Percentiles rank a stretch among this genome's conserved stretches.
phyloP scores from a whole-genome alignment of 2,113 vertebrate species.

The Cyprinodon brontotheroides region DNA sequence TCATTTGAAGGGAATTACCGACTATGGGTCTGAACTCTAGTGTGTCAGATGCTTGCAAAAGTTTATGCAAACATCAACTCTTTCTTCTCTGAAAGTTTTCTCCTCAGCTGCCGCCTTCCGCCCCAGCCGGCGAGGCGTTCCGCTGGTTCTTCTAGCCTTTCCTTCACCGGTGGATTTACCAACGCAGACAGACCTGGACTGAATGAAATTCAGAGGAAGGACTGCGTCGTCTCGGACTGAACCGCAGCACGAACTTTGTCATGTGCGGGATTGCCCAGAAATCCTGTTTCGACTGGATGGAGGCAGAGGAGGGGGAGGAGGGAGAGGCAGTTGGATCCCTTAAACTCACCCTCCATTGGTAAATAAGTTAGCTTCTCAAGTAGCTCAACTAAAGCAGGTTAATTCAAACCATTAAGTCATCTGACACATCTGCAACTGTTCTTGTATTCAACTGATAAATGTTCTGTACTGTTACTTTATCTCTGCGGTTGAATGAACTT shows the following conservation, averaged over 20 bases:
- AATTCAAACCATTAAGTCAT: not conserved
- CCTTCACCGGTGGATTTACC: not conserved
- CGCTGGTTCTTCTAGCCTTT: constrained; percentile 75
- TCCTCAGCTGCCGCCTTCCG: constrained; percentile 68
- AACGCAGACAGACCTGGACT: constrained; percentile 6
- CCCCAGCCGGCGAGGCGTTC: constrained; percentile 71
- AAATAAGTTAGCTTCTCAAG: no score
- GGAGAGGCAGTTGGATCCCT: constrained; percentile 10
- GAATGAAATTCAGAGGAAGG: not conserved
- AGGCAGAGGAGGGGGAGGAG: constrained; percentile 21
- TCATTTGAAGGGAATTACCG: not conserved
- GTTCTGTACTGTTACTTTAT: not conserved
- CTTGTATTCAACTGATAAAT: not conserved
- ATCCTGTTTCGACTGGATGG: constrained; percentile 21
- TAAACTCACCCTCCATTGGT: not conserved
- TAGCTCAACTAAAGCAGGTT: no score
- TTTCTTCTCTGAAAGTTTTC: not conserved
- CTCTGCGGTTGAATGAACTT: not conserved
- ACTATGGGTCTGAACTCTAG: not conserved
- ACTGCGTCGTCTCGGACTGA: constrained; percentile 14
- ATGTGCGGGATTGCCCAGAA: constrained; percentile 30
- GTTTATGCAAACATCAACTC: not conserved
- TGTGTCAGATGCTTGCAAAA: not conserved
- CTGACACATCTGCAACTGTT: not conserved
- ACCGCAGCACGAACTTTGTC: constrained; percentile 28